Evolutionary conservation across 2,888 invertebrate species (phyloP).

Genomic region (Orgyia antiqua): DNA sequence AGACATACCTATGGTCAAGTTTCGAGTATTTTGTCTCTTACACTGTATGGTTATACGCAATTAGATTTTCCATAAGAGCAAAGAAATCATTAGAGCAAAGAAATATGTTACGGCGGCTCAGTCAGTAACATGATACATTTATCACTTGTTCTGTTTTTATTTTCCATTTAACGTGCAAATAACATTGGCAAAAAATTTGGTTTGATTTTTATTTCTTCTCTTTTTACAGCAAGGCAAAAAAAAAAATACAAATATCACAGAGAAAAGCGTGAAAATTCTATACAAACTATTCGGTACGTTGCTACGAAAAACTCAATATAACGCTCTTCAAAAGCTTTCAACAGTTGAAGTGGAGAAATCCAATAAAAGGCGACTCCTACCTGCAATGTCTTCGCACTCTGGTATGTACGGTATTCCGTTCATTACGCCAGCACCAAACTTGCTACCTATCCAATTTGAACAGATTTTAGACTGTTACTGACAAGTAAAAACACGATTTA

Average conservation of each 20-base stretch:
- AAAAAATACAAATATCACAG: not conserved
- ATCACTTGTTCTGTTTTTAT: no score
- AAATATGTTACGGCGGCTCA: no score
- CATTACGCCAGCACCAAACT: slow-evolving; percentile 63
- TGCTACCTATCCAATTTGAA: slow-evolving; percentile 61
- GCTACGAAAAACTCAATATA: slow-evolving; percentile 46
- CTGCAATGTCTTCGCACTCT: slow-evolving; percentile 54
- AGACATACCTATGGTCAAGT: no score
- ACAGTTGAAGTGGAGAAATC: slow-evolving; percentile 46
- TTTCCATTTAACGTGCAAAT: no score
- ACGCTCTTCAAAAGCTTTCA: slow-evolving; percentile 37
- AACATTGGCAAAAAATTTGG: no score
- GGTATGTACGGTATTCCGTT: slow-evolving; percentile 60
- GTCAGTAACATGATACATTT: no score
- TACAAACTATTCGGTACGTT: slow-evolving; percentile 25
- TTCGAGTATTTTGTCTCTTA: no score
- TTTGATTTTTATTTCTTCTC: no score
- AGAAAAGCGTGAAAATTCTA: slow-evolving; percentile 11
- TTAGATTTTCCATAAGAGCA: no score
- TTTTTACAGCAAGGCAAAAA: no score
- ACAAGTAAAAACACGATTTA: slow-evolving; percentile 32
- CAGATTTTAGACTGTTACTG: slow-evolving; percentile 38
- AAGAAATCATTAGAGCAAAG: no score
- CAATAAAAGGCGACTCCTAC: slow-evolving; percentile 54
- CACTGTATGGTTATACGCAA: no score